Conservation (phyloP, 2,888 invertebrate genomes). For the Metallyticus violacea region DNA sequence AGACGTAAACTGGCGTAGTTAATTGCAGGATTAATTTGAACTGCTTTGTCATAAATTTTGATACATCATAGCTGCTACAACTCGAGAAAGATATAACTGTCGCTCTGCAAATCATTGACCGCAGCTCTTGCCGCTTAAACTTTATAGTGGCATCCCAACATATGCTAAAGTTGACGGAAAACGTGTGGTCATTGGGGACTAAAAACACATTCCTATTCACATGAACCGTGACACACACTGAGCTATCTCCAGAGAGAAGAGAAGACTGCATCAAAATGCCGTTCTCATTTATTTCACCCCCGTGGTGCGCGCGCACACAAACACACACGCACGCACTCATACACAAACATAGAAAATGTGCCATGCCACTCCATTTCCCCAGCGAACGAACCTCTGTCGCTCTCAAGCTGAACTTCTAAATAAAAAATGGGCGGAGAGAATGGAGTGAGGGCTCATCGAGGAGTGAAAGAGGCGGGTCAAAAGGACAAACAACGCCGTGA, state of each 20-base stretch:
- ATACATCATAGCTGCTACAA: too few species aligned
- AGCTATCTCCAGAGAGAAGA: not conserved
- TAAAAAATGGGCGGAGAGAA: constrained; percentile 1
- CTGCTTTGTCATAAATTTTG: too few species aligned
- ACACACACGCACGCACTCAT: not conserved
- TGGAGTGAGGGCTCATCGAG: not conserved
- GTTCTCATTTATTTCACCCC: constrained; percentile 15
- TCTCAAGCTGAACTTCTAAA: constrained; percentile 12
- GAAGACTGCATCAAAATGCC: constrained; percentile 9
- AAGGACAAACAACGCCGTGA: not conserved
- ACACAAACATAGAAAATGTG: not conserved
- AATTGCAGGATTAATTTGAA: too few species aligned
- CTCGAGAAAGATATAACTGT: too few species aligned
- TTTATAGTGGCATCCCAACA: not conserved
- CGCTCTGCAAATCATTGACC: not conserved
- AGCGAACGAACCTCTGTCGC: not conserved
- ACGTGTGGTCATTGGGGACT: not conserved
- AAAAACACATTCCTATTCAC: not conserved
- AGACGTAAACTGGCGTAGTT: too few species aligned
- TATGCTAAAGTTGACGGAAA: not conserved
- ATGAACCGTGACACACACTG: not conserved
- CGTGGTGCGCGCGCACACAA: not conserved
- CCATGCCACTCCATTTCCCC: constrained; percentile 12
- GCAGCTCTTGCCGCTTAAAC: not conserved
- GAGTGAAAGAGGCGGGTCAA: not conserved